Base-by-base conservation (phyloP, 2,888 invertebrate species). In the Protophormia terraenovae region DNA sequence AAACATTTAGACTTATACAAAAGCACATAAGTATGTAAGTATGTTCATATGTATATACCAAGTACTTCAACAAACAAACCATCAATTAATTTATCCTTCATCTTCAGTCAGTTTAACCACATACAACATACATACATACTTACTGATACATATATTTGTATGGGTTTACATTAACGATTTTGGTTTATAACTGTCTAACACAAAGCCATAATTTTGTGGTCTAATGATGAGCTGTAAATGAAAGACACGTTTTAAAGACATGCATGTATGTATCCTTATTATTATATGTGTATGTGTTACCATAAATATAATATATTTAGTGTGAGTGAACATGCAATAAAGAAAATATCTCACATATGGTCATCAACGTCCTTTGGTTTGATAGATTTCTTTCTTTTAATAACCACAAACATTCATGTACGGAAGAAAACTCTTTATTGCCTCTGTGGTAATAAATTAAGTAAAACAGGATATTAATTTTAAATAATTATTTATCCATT, bases 71-170 rank as follows among this genome's bases (percentile, higher is more conserved):
- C n/a, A 64, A 64, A 64, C 16, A 64, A 64, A 45, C 55, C 55
- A 76, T 76, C 76, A 76, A 55, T 66, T 76, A 66, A 76, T 55
- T 16, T 55, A 32, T 58, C 10, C 76, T 67, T 77, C 58, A 67
- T 55, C 67, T 67, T 29, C 53, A 50, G 22, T 4, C 24, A 19
- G 50, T 50, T 22, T 10, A 12, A 22, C 3, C 1, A 22, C 45
- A 47, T 47, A 16, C 45, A 47, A 19, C 16, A 47, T 47, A 16
- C 45, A 47, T 47, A 19, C 16, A 16, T 47, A 47, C 5, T 0
- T 47, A 47, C n/a, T 19, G 7, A 58, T 8, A 32, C 16, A 32
- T 16, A 6, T 55, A 10, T 50, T 3, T 50, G 19, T 2, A 10
- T 27, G 35, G 24, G 24, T 41, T 16, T 47, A 38, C 16, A 35